Conservation (phyloP, 2,113 vertebrate species). For the Cinclus cinclus region DNA sequence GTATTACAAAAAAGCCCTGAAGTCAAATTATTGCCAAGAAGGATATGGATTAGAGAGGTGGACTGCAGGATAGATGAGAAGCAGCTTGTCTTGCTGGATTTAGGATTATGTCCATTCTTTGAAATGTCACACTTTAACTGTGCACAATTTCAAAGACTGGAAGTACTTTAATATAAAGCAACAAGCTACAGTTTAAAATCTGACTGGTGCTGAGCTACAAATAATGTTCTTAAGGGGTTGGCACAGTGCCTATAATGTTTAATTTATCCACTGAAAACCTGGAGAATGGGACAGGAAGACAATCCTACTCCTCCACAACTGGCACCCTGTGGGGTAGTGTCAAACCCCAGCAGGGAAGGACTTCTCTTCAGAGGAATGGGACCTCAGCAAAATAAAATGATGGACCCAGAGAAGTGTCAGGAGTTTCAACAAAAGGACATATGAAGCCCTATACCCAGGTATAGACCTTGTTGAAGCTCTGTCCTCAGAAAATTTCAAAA, state of each 20-base stretch:
- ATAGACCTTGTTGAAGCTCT: not conserved
- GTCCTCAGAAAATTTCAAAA: not conserved
- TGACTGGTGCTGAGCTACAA: not conserved
- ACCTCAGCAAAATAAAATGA: not conserved
- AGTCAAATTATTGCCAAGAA: not conserved
- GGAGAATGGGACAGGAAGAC: not conserved
- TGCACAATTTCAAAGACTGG: not conserved
- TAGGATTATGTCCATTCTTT: not conserved
- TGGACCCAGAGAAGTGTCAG: not conserved
- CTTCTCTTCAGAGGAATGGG: not conserved
- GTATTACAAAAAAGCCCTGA: not conserved
- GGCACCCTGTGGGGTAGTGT: accelerated
- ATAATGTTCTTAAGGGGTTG: not conserved
- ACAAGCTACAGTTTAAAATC: not conserved
- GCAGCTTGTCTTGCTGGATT: not conserved
- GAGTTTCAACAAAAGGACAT: not conserved
- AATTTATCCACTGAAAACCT: not conserved
- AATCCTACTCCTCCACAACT: not conserved
- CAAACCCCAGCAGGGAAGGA: not conserved
- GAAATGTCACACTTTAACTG: not conserved
- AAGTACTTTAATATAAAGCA: not conserved
- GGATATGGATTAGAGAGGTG: not conserved
- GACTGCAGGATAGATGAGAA: not conserved
- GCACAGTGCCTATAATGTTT: not conserved
- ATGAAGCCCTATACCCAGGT: not conserved